Base-by-base conservation (phyloP, 2,888 invertebrate genomes). In the Agrotis ipsilon region DNA sequence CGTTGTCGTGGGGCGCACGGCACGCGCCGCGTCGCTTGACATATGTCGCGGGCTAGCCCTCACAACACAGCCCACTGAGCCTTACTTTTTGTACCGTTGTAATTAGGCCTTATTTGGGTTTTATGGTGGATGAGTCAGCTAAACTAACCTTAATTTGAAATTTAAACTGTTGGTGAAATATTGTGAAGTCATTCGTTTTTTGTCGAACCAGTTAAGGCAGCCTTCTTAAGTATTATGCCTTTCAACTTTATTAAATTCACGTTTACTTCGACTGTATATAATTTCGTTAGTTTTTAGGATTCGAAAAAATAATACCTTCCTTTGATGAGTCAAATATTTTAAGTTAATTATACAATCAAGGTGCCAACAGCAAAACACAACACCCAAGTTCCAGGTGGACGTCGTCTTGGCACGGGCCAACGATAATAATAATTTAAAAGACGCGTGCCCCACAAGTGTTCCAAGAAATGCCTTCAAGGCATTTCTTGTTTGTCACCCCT, bases 1-100 rank as follows among this genome's bases (percentile, higher is more conserved):
- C 27, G 32, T 27, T 27, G 60, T 77, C 86, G 86, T 87, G 88
- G 77, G 75, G 78, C 46, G 85, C 91, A 89, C 73, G 39, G 85
- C 91, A 90, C 91, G 90, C 89, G 91, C 90, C 66, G 39, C 62
- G 57, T 46, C 78, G 43, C 0, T 13, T 83, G 87, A 88, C 94
- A 94, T 91, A 92, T 93, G 94, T 89, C 91, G 87, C 66, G 18
- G 57, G 18, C 68, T 57, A 57, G 59, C 69, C 67, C 62, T 68
- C 43, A 32, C 80, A 24, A 32, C 43, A 60, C 55, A 67, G 32
- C 27, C 24, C 68, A 58, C 39, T 62, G 68, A n/a, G 46, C 61
- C 45, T 65, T 55, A 21, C 19, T 61, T 61, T 68, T 68, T 75
- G 54, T 66, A 70, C 60, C 68, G 9, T 64, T 75, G 52, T 64